These are phyloP conservation scores for Dryocosmus kuriphilus DNA, from an alignment of 2,888 invertebrate species.

Conservation along the genomic window DNA sequence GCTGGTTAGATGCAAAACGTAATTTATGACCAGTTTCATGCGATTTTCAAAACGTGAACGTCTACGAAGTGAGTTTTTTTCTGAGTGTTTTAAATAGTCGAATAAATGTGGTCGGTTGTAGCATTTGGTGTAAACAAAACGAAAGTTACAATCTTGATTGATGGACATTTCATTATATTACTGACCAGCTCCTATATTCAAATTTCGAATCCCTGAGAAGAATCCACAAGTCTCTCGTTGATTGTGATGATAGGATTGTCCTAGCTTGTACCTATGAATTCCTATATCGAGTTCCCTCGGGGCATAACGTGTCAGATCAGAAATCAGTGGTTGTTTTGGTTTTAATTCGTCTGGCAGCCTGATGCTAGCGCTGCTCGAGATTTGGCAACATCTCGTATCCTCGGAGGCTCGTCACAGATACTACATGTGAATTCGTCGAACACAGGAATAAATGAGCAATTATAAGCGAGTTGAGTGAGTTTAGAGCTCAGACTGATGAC, in stretches of 20 bases:
- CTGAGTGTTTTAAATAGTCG: not conserved
- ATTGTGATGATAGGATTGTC: not conserved
- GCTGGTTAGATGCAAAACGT: not conserved
- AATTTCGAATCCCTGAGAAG: no score
- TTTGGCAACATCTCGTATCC: conserved; percentile 63
- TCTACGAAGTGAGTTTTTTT: not conserved
- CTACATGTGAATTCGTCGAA: conserved; percentile 66
- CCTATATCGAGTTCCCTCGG: conserved; percentile 48
- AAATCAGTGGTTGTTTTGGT: conserved; percentile 3
- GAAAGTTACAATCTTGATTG: not conserved
- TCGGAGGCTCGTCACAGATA: conserved; percentile 64
- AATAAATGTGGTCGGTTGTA: not conserved
- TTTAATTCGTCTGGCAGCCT: not conserved
- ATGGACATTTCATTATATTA: not conserved
- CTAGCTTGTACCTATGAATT: conserved; percentile 42
- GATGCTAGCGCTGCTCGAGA: conserved; percentile 51
- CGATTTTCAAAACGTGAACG: not conserved
- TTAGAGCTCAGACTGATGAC: no score
- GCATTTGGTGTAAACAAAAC: not conserved
- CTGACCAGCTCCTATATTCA: not conserved
- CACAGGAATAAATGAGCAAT: conserved; percentile 71
- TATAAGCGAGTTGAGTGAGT: conserved; percentile 65
- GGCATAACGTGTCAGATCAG: conserved; percentile 17
- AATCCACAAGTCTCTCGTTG: not conserved
- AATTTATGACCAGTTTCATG: not conserved